Evolutionary conservation across 2,888 invertebrate genomes (phyloP), one percentile per base, ranked within the genome.

Genomic region (Scaptomyza caliginosa): DNA sequence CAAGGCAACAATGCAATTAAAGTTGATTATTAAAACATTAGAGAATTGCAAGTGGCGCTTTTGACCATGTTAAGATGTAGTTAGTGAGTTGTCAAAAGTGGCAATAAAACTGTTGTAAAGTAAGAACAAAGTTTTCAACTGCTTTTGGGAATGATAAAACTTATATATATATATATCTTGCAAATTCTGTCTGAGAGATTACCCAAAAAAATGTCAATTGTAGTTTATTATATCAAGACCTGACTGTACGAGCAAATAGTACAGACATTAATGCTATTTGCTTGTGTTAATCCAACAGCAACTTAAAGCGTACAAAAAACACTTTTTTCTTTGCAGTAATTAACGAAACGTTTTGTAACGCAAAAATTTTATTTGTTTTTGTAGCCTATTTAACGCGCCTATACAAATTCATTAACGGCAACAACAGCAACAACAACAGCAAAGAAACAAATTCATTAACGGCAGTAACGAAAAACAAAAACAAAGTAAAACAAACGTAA

Each of bases 21-120:
- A 68, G 56, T 64, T 62, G 62, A 73, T 75, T 73, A 73, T 73
- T 66, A 62, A 81, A 75, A 63, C 63, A 58, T 43, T 59, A 49
- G 51, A 65, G 60, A 65, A 42, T 68, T 65, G 58, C 74, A 74
- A 57, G 51, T 51, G 36, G 10, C 19, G 69, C 57, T 54, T 36
- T 43, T 52, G 39, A 32, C 39, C 60, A 62, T 59, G 54, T 63
- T 65, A 17, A 17, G 46, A 46, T 5, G 4, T n/a, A 19, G 43
- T 17, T 26, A 16, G 13, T 28, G 17, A 43, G 28, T 43, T 7
- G 17, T 24, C 10, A 16, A 24, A 24, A 42, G 1, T 24, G 16
- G 6, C 24, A 42, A 10, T 10, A 40, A 23, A 0, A 42, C n/a
- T n/a, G n/a, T n/a, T n/a, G n/a, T n/a, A n/a, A n/a, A n/a, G n/a